These are phyloP conservation scores for Phalera bucephala DNA, from an alignment of 2,888 invertebrate genomes.

Conservation along the genomic window DNA sequence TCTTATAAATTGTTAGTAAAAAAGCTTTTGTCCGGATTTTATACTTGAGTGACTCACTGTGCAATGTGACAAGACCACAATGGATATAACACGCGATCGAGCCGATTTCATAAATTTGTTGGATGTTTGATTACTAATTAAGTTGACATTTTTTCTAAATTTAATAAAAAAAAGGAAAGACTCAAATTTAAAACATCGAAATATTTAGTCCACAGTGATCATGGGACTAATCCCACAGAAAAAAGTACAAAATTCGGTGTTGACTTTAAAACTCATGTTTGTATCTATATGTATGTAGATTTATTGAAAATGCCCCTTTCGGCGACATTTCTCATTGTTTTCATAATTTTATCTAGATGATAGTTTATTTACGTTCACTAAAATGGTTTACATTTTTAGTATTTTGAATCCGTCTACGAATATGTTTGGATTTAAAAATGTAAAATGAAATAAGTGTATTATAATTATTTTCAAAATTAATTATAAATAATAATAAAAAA, in stretches of 20 bases:
- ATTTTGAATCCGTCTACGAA: conserved; percentile 80
- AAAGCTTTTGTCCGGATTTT: conserved; percentile 69
- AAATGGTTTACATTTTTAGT: conserved; percentile 67
- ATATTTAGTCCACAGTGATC: conserved; percentile 79
- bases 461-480: conserved; percentile 81
- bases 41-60: conserved; percentile 76
- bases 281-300: conserved; percentile 73
- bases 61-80: conserved; percentile 76
- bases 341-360: conserved; percentile 66
- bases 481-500: conserved; percentile 65
- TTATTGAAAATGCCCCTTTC: conserved; percentile 71
- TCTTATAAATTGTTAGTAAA: conserved; percentile 35
- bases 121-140: conserved; percentile 56
- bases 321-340: conserved; percentile 69
- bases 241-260: conserved; percentile 83
- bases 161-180: conserved; percentile 67
- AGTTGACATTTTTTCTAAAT: conserved; percentile 78
- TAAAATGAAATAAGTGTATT: conserved; percentile 63
- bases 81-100: conserved; percentile 68
- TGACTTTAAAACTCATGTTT: conserved; percentile 75
- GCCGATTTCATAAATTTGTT: conserved; percentile 50
- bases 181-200: conserved; percentile 80
- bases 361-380: conserved; percentile 71
- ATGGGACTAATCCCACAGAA: conserved; percentile 71
- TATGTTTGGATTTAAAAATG: conserved; percentile 70